phyloP scores from a whole-genome alignment of 2,888 invertebrate species.

The Eurytoma adleriae region DNA sequence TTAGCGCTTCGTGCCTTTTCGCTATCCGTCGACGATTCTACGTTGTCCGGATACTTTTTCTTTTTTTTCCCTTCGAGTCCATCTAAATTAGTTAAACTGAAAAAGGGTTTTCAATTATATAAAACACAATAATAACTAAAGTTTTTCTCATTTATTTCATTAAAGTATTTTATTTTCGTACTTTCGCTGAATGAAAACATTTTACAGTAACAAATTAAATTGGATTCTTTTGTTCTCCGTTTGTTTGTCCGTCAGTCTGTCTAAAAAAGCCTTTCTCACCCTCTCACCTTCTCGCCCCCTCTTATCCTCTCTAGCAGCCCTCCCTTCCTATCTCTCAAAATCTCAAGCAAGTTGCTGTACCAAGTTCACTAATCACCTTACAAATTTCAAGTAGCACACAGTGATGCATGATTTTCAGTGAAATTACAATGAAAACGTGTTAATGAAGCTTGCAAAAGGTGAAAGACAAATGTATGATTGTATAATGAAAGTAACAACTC shows the following conservation, averaged over 20 bases:
- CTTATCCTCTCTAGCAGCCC: no score
- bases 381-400: slow-evolving; percentile 18
- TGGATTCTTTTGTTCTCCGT: slow-evolving; percentile 5
- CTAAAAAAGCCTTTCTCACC: not conserved
- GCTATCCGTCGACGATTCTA: slow-evolving; percentile 14
- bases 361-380: slow-evolving; percentile 21
- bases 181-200: slow-evolving; percentile 9
- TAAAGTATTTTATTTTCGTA: slow-evolving; percentile 42
- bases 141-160: slow-evolving; percentile 7
- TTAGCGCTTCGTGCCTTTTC: slow-evolving; percentile 31
- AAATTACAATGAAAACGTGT: slow-evolving; percentile 29
- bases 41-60: slow-evolving; percentile 26
- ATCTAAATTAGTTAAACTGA: slow-evolving; percentile 61
- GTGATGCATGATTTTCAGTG: slow-evolving; percentile 24
- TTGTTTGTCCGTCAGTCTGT: not conserved
- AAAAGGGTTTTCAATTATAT: slow-evolving; percentile 44
- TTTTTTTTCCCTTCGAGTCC: slow-evolving; percentile 57
- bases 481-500: no score
- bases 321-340: no score
- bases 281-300: no score
- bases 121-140: slow-evolving; percentile 35
- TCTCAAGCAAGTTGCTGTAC: not conserved
- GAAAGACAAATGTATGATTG: no score
- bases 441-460: not conserved
- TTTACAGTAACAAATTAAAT: slow-evolving; percentile 33